Evolutionary conservation across 2,888 invertebrate species (phyloP).

Genomic region (Lithosia quadra): DNA sequence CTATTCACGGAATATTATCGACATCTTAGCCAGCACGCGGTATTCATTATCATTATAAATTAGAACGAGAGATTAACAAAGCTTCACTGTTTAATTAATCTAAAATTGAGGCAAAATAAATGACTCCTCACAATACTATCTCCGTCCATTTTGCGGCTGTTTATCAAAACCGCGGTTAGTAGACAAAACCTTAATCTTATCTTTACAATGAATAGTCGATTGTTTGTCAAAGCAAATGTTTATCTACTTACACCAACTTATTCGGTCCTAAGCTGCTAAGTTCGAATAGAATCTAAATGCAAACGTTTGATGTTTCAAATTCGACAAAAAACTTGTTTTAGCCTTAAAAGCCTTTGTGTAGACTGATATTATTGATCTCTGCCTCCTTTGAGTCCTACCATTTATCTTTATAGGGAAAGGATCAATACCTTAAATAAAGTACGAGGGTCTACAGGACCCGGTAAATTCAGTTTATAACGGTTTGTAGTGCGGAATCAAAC

Average conservation of each 20-base stretch:
- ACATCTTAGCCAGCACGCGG: no score
- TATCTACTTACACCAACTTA: conserved; percentile 37
- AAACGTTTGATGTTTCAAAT: conserved; percentile 5
- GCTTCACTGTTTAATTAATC: conserved; percentile 27
- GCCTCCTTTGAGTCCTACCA: neutral
- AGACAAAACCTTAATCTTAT: conserved; percentile 49
- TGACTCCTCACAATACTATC: conserved; percentile 50
- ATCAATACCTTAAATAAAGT: no score
- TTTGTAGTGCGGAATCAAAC: no score
- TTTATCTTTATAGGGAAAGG: neutral
- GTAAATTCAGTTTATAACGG: no score
- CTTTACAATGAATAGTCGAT: conserved; percentile 42
- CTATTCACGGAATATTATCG: no score
- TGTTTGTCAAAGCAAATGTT: conserved; percentile 51
- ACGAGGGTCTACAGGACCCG: no score
- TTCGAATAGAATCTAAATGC: conserved; percentile 6
- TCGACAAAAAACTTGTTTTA: neutral
- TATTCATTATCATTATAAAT: neutral
- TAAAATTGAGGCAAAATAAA: conserved; percentile 44
- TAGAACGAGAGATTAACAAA: neutral
- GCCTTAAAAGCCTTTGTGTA: neutral
- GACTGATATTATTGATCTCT: neutral
- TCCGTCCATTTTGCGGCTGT: conserved; percentile 42
- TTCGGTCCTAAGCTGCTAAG: conserved; percentile 39
- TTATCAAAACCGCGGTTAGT: conserved; percentile 50